Base-by-base conservation (phyloP, 2,888 invertebrate genomes). In the Platypus cylindrus region DNA sequence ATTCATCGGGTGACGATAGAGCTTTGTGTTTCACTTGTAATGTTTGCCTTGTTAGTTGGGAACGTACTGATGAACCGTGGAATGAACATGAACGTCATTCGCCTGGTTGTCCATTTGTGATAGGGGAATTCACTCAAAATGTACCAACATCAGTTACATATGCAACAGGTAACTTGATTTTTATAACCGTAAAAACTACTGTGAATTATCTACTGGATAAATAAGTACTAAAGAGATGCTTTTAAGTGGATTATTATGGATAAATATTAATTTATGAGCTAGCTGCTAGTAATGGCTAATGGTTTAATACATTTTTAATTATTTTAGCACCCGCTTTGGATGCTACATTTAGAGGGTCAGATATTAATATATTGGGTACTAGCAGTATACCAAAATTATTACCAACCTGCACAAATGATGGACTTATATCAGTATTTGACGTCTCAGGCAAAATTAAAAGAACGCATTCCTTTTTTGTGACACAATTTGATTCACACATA, bases 1-100 rank as follows among this genome's bases (percentile, higher is more conserved):
- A 86, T 34, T 73, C 78, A 3, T 76, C 80, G 17, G 90, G 90
- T 3, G 90, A 91, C 56, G 94, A 94, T 64, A 71, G 93, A 43
- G 93, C 91, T 5, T 85, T 93, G 85, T 94, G 94, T 59, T 94
- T 94, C 62, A 89, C 87, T 0, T 94, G 94, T 60, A 83, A 80
- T 52, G 89, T 93, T 7, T 94, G 93, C 56, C 71, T 94, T 17
- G 91, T 94, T 4, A 89, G 86, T 64, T 94, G 94, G 94, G 94
- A 94, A 64, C 84, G 90, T 52, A 86, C 87, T 0, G 93, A 94
- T 62, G 93, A 94, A 57, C 94, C 94, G 2, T 93, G 93, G 91
- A 90, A 90, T 45, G 93, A 94, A 59, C 93, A 94, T 56, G 93
- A 91, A 62, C 70, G 93, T 3, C 93, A 94, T 59, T 90, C 91